Base-by-base conservation (phyloP, 2,888 invertebrate genomes). In the Argyresthia albistria region DNA sequence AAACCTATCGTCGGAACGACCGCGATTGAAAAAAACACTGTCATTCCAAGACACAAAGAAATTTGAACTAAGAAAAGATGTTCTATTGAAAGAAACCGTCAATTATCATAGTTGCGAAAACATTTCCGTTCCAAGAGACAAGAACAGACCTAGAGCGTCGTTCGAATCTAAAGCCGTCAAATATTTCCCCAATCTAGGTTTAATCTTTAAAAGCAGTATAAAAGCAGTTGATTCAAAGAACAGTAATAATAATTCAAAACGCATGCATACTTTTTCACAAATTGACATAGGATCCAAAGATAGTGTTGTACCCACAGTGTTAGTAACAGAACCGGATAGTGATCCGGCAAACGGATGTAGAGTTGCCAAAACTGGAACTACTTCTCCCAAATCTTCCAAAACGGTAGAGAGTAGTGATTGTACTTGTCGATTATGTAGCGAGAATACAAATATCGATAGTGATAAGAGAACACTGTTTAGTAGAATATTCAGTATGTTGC, bases 101-200 rank as follows among this genome's bases (percentile, higher is more conserved):
- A 58, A 72, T 54, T 71, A 69, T 37, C 74, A 71, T 54, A 82
- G 79, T 57, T 73, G 64, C 59, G 77, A 82, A 58, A 67, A 73
- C 55, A 57, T 76, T 52, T 60, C 64, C 12, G 57, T 59, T 25
- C 35, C 43, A n/a, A 35, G 35, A 15, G 11, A 11, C 12, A 48
- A 14, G 12, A 12, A 8, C 8, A 48, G 12, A 4, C 45, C 37
- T 10, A 49, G 49, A 16, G 12, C 37, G 36, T 49, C 49, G 14
- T 37, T 37, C 7, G 50, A 50, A 15, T 50, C 50, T 4, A 43
- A 35, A 36, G 9, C 15, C 8, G 43, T 36, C 7, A 35, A 6
- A 10, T 11, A 37, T 4, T 9, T 47, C 12, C 53, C 54, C 49
- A 50, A 54, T 15, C 48, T 56, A 43, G 59, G 54, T 55, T 62